Base-by-base conservation (phyloP, 1,140 invertebrate species). In the Listronotus oregonensis region DNA sequence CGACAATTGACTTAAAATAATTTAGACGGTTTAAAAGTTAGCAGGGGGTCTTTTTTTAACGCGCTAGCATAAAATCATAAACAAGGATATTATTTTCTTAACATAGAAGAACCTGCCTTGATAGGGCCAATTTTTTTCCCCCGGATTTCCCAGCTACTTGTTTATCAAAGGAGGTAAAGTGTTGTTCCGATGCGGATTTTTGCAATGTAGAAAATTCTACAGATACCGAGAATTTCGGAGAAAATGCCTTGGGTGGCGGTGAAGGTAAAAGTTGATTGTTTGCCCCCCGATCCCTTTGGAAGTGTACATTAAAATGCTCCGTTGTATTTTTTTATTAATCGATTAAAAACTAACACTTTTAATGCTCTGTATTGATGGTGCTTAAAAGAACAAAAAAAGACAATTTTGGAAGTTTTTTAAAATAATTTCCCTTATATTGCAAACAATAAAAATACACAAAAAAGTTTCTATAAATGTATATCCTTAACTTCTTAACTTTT, bases 221-320 rank as follows among this genome's bases (percentile, higher is more conserved):
- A 11, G 32, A 34, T 49, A 37, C 1, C 8, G 34, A 37, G 8
- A 12, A 12, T 15, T 18, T 47, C 31, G 3, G 43, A 31, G 17
- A 15, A 32, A 18, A n/a, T 6, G 5, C 52, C 37, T 4, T 40
- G n/a, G 52, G 5, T 14, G 34, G 34, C n/a, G 49, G 47, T 51
- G 21, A 40, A 61, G 59, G 59, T 61, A 61, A 51, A 17, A 8
- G 8, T 37, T 49, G 57, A 60, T 47, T 52, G 59, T 52, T 46
- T 31, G 7, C 27, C 15, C 51, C 32, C 8, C 34, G 11, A 12
- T 37, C 8, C 34, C 34, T 37, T 37, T 37, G 3, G 7, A 37
- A 37, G 34, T 37, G 34, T 37, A 37, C 11, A 10, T 5, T 37
- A 10, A 37, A 37, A 37, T 37, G 34, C 34, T 37, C 34, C 34